Evolutionary conservation across 2,888 invertebrate species (phyloP), one percentile per base, ranked within the genome.

Genomic region (Pherbina coryleti): DNA sequence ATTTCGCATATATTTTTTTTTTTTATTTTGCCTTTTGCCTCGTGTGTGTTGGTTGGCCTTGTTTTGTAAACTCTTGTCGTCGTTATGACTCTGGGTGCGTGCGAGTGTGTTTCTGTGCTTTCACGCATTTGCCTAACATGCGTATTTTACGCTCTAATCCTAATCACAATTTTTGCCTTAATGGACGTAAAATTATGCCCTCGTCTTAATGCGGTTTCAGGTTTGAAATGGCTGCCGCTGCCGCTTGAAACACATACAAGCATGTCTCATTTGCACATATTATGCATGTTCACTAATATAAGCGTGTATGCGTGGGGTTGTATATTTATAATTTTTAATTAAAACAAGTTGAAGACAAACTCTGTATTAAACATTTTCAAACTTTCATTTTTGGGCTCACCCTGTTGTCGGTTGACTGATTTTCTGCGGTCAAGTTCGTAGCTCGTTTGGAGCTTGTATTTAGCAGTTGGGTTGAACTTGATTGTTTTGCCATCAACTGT

Each of bases 81-180:
- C 37, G 17, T 34, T n/a, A 7, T 55, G 19, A 19, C 55, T 3
- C 55, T 22, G 19, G 2, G 8, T 22, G 55, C 55, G 55, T 22
- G 55, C 19, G 74, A 79, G 78, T 74, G 78, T 57, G 75, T 55
- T 28, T 60, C 22, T 53, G 31, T 77, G 72, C 28, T 70, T 44
- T 53, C 25, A 49, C 31, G 22, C 31, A 37, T 22, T 55, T 37
- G 28, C 34, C 4, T 60, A 31, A 57, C 44, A 62, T 60, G 73
- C 72, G 67, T 19, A 34, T 22, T 37, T 44, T 67, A 37, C n/a
- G 37, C 67, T 28, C 5, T 60, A 19, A 17, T 22, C 60, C 22
- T 14, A 60, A 60, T 60, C 31, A 34, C 19, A 19, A 66, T 34
- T 34, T 66, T 34, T 19, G 14, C 14, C 53, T 34, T 51, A 51